phyloP scores from a whole-genome alignment of 2,888 invertebrate genomes.

The Lycocerus yunnanus region DNA sequence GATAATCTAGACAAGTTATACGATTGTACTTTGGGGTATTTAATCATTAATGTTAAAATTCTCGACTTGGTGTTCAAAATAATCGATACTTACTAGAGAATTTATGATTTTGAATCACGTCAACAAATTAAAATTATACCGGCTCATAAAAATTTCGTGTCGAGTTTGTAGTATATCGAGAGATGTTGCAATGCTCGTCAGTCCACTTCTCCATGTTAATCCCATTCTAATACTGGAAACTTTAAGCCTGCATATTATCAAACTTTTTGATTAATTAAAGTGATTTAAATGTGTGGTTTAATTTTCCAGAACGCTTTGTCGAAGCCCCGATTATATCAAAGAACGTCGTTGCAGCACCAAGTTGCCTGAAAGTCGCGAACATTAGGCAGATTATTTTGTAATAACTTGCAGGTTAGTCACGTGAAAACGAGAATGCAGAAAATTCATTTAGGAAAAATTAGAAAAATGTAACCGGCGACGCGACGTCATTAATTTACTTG shows the following conservation, averaged over 20 bases:
- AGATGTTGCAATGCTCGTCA: background rate
- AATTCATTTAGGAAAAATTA: background rate
- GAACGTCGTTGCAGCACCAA: background rate
- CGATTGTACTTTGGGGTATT: constrained; percentile 1
- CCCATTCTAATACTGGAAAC: background rate
- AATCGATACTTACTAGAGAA: constrained; percentile 4
- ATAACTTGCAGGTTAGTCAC: background rate
- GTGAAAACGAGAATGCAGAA: background rate
- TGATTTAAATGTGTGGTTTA: background rate
- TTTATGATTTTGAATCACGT: constrained; percentile 20
- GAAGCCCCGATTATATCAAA: background rate
- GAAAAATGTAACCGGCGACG: background rate
- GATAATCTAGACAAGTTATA: constrained; percentile 9
- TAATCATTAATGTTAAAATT: constrained; percentile 7
- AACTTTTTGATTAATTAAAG: background rate
- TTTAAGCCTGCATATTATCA: background rate
- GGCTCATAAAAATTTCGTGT: background rate
- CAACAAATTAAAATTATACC: background rate
- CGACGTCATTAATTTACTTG: background rate
- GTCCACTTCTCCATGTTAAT: background rate
- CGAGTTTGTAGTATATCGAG: background rate
- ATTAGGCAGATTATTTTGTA: background rate
- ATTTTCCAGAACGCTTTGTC: background rate
- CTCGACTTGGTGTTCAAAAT: background rate
- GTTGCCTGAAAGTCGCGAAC: background rate